phyloP scores from a whole-genome alignment of 2,797 vertebrate genomes.

The Cottoperca gobio region DNA sequence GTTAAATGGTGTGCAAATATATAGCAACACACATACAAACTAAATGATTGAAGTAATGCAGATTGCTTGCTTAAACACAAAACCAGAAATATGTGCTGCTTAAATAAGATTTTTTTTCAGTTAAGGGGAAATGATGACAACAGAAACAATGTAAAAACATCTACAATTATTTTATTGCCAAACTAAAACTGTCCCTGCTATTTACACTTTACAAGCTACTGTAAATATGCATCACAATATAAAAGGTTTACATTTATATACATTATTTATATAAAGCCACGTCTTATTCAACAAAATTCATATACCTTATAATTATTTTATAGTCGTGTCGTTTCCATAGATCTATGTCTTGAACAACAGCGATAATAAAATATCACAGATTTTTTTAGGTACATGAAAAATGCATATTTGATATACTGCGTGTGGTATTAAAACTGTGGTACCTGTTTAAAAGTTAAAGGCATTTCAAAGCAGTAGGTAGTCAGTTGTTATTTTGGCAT shows the following conservation, averaged over 20 bases:
- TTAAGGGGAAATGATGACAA: slow-evolving; percentile 48
- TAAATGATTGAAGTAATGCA: not conserved
- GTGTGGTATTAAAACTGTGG: slow-evolving; percentile 31
- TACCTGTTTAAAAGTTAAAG: slow-evolving; percentile 45
- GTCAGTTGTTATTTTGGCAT: slow-evolving; percentile 69
- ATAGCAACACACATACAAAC: not conserved
- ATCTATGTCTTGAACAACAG: slow-evolving; percentile 47
- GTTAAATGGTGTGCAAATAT: not conserved
- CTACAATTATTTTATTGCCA: slow-evolving; percentile 86
- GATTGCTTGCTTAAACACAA: not conserved
- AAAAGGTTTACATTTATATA: slow-evolving; percentile 85
- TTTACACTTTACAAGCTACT: slow-evolving; percentile 87
- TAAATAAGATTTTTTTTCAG: not conserved
- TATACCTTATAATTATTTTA: slow-evolving; percentile 59
- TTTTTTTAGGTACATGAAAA: slow-evolving; percentile 34
- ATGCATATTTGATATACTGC: slow-evolving; percentile 45
- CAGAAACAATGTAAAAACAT: slow-evolving; percentile 78
- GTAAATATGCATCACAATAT: slow-evolving; percentile 83
- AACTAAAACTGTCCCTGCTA: slow-evolving; percentile 85
- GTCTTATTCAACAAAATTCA: slow-evolving; percentile 68
- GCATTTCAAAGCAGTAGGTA: slow-evolving; percentile 66
- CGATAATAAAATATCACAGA: slow-evolving; percentile 51
- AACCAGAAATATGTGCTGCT: not conserved
- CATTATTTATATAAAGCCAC: slow-evolving; percentile 81
- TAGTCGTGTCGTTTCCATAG: slow-evolving; percentile 54